A percentile compares a stretch with the other conserved stretches of the same genome.
These are phyloP conservation scores for Molanna angustata DNA, from an alignment of 2,888 invertebrate species.

Conservation along the genomic window DNA sequence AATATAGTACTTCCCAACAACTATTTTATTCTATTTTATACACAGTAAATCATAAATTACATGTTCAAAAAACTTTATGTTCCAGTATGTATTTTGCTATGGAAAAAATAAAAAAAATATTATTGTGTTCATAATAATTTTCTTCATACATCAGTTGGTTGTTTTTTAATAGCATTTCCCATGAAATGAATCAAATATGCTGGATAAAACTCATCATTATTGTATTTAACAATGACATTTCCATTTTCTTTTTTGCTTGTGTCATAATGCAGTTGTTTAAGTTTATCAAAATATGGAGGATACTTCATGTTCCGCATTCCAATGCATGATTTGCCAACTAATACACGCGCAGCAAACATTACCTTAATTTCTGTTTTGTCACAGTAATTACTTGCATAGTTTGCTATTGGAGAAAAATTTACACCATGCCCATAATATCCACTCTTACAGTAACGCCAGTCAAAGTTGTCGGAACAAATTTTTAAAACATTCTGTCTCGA, in stretches of 20 bases:
- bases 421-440: slow-evolving; percentile 36
- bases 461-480: slow-evolving; percentile 37
- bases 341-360: slow-evolving; percentile 36
- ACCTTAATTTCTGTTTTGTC: slow-evolving; percentile 29
- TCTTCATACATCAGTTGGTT: too few species aligned
- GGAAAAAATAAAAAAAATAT: too few species aligned
- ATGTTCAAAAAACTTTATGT: too few species aligned
- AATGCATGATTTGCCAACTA: slow-evolving; percentile 30
- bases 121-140: too few species aligned
- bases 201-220: slow-evolving; percentile 38
- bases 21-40: too few species aligned
- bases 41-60: too few species aligned
- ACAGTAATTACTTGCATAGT: slow-evolving; percentile 36
- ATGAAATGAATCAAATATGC: slow-evolving; percentile 36
- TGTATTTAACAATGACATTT: slow-evolving; percentile 37
- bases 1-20: too few species aligned
- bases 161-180: neutral
- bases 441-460: slow-evolving; percentile 35
- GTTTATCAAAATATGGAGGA: slow-evolving; percentile 29
- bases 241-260: slow-evolving; percentile 36
- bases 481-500: slow-evolving; percentile 28
- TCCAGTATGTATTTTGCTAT: too few species aligned
- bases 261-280: slow-evolving; percentile 33
- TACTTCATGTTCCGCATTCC: slow-evolving; percentile 34
- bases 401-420: slow-evolving; percentile 35